These are phyloP conservation scores for Micronycteris hirsuta DNA, from an alignment of 2,113 vertebrate species.

Conservation along the genomic window DNA sequence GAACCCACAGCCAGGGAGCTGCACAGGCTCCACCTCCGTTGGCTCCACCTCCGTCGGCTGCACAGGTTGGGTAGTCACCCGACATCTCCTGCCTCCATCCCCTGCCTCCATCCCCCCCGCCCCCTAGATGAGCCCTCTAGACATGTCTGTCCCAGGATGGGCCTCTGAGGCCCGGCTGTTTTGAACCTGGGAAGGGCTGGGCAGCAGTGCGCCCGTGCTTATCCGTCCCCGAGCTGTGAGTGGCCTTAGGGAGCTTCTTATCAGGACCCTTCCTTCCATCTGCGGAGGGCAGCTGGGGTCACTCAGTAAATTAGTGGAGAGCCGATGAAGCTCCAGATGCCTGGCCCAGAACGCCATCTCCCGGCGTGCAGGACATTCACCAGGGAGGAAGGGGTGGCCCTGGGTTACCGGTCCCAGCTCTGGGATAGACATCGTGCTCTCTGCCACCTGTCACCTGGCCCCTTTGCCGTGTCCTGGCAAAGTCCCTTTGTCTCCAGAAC, in stretches of 20 bases:
- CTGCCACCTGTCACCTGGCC: no score
- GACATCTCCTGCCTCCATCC: no score
- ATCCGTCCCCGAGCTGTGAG: rapidly evolving
- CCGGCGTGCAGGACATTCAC: rapidly evolving
- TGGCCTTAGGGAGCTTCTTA: not conserved
- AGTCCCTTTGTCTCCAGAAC: not conserved
- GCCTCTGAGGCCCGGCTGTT: not conserved
- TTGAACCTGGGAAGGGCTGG: rapidly evolving
- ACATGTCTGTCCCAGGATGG: rapidly evolving
- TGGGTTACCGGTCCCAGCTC: not conserved
- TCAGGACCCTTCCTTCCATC: no score
- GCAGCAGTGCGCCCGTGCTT: rapidly evolving
- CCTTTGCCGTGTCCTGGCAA: not conserved
- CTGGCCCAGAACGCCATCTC: not conserved
- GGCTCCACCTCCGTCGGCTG: not conserved
- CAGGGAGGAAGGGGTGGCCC: rapidly evolving
- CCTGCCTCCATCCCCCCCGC: rapidly evolving
- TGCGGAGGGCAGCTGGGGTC: not conserved
- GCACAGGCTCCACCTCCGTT: not conserved
- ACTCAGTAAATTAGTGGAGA: not conserved
- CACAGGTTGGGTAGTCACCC: not conserved
- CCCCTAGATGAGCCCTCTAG: not conserved
- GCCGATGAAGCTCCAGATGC: rapidly evolving
- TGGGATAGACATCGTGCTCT: rapidly evolving
- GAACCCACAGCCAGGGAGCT: rapidly evolving